Conservation (phyloP, 2,797 vertebrate species). For the Gymnoscopelus microlampas region DNA sequence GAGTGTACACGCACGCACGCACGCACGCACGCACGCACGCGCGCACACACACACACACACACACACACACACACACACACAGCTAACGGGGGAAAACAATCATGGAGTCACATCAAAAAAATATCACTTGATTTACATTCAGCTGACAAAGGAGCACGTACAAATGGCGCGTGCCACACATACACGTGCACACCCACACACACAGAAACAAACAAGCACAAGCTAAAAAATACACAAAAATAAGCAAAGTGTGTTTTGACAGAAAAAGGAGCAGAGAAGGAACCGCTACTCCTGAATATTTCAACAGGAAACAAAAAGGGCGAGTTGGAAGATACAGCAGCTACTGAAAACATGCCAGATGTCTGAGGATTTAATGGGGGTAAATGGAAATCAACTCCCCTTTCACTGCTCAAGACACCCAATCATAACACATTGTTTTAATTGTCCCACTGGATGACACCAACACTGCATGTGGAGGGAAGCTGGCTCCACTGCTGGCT, state of each 20-base stretch:
- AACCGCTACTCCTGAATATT: constrained; percentile 82
- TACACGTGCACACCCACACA: background rate
- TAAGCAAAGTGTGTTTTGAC: constrained; percentile 82
- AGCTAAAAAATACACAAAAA: constrained; percentile 37
- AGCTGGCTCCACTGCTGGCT: constrained; percentile 56
- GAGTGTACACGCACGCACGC: background rate
- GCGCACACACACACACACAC: constrained; percentile 10
- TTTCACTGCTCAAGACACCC: constrained; percentile 77
- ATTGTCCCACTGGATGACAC: constrained; percentile 71
- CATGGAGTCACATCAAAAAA: constrained; percentile 43
- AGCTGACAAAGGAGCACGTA: constrained; percentile 39
- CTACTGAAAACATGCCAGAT: constrained; percentile 80
- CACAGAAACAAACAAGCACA: constrained; percentile 8
- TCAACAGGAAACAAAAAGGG: constrained; percentile 81
- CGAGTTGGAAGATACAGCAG: constrained; percentile 38
- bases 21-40: background rate
- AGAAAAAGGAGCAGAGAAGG: constrained; percentile 47
- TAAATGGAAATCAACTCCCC: constrained; percentile 86
- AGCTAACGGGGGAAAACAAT: constrained; percentile 44
- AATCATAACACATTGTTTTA: constrained; percentile 83
- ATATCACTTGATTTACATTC: constrained; percentile 61
- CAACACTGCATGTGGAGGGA: constrained; percentile 58
- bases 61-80: constrained; percentile 18
- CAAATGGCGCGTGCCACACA: background rate
- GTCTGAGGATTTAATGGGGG: constrained; percentile 82